Evolutionary conservation across 2,113 vertebrate genomes (phyloP).

Genomic region (Lipophrys pholis): DNA sequence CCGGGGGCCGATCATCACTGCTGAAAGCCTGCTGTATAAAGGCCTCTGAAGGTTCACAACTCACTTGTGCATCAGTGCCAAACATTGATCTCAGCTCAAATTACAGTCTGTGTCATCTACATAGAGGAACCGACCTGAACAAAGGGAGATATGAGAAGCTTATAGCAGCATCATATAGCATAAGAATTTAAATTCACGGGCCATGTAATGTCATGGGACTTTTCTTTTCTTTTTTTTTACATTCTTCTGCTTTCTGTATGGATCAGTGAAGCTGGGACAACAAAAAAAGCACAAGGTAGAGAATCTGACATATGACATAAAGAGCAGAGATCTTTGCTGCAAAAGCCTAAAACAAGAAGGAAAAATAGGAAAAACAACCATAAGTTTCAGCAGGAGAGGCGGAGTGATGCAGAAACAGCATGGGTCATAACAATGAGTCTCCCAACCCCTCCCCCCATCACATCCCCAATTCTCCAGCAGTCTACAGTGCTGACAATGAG

Average conservation of each 20-base stretch:
- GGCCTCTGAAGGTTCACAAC: slow-evolving; percentile 10
- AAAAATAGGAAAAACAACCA: too few species aligned
- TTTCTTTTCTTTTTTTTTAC: slow-evolving; percentile 9
- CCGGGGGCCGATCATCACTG: slow-evolving; percentile 5
- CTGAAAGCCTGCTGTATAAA: slow-evolving; percentile 28
- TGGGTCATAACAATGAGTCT: slow-evolving; percentile 62
- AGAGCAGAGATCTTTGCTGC: not conserved
- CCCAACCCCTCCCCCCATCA: slow-evolving; percentile 69
- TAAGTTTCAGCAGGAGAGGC: not conserved
- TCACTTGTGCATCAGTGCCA: slow-evolving; percentile 21
- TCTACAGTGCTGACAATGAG: slow-evolving; percentile 67
- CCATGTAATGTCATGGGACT: not conserved
- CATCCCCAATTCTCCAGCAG: slow-evolving; percentile 37
- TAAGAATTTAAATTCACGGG: not conserved
- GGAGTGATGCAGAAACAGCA: slow-evolving; percentile 27
- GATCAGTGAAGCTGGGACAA: slow-evolving; percentile 23
- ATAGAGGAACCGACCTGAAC: slow-evolving; percentile 6
- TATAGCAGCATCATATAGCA: not conserved
- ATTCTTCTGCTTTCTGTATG: slow-evolving; percentile 36
- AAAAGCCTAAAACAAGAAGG: not conserved
- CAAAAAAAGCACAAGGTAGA: slow-evolving; percentile 42
- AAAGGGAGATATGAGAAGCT: slow-evolving; percentile 9
- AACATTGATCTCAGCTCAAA: slow-evolving; percentile 29
- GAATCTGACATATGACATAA: slow-evolving; percentile 5
- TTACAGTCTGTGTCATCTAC: slow-evolving; percentile 24